Conservation (phyloP, 2,888 invertebrate genomes). For the Nephrotoma flavescens region DNA sequence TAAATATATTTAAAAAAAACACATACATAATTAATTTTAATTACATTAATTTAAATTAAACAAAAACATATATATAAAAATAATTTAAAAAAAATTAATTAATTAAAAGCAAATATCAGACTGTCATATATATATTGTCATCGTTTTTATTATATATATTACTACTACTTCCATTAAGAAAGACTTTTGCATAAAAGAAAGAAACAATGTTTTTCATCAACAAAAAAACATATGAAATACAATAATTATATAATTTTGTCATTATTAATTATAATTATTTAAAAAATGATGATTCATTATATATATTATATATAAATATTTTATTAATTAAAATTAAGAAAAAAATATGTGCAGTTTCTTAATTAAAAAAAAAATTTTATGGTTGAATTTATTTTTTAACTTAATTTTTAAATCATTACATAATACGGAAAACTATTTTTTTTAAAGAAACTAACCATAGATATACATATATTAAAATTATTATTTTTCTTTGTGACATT, state of each 20-base stretch:
- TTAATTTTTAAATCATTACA: background rate
- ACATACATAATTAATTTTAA: background rate
- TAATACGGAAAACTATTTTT: background rate
- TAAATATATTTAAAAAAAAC: background rate
- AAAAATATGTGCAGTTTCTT: background rate
- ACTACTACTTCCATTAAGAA: constrained; percentile 3
- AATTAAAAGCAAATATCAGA: background rate
- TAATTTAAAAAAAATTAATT: background rate
- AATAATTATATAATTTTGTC: background rate
- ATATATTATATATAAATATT: background rate
- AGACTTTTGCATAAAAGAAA: constrained; percentile 1
- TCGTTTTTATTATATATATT: background rate
- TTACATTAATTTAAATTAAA: background rate
- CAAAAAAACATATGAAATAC: background rate
- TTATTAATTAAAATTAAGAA: background rate
- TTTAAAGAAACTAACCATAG: background rate
- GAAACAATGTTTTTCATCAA: background rate
- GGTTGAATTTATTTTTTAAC: background rate
- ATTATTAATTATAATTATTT: background rate
- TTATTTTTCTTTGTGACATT: background rate
- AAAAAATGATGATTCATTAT: background rate
- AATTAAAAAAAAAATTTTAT: background rate
- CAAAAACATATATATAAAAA: background rate
- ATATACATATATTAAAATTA: background rate
- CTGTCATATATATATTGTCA: background rate